Evolutionary conservation across 2,113 vertebrate genomes (phyloP), one percentile per base, ranked within the genome.

Genomic region (Scalopus aquaticus): DNA sequence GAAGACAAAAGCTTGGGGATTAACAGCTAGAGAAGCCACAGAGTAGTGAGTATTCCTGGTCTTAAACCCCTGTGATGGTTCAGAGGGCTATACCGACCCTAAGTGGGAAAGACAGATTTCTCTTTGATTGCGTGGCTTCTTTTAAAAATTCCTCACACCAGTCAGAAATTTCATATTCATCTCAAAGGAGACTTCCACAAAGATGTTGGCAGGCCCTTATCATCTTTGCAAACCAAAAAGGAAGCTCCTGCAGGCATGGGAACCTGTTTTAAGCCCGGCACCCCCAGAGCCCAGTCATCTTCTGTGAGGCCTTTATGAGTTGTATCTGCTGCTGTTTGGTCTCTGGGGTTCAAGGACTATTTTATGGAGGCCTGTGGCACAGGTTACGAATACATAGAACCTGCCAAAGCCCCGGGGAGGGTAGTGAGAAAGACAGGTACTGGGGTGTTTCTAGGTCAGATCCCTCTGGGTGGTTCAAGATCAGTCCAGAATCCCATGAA

Each of bases 181-280:
- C 56, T 93, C 84, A 84, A 94, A 51, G 90, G 32, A 72, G 7
- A 58, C 54, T 72, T 82, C 85, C 37, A 79, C 13, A 76, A 80
- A 92, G 39, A 93, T n/a, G 19, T 1, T 56, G 17, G 58, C 19
- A 73, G 30, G 17, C 67, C 42, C 26, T 84, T 72, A 44, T 39
- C 9, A 72, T 49, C 58, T 88, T 9, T 62, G 26, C 35, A 73
- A 78, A 62, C 22, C 69, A 95, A n/a, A 69, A 87, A 49, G 35
- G 6, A 32, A 30, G 51, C 46, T n/a, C 30, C 12, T 5, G 56
- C 9, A 32, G 35, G 32, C 22, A 46, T 0, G 26, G n/a, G 0
- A 11, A 87, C 32, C 79, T 56, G 39, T 12, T n/a, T 72, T 35
- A 79, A 91, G 67, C 13, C 37, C 74, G 76, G 30, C 60, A 22